A percentile compares a stretch with the other conserved stretches of the same genome.
These are phyloP conservation scores for Aethina tumida DNA, from an alignment of 1,140 invertebrate genomes.

Conservation along the genomic window DNA sequence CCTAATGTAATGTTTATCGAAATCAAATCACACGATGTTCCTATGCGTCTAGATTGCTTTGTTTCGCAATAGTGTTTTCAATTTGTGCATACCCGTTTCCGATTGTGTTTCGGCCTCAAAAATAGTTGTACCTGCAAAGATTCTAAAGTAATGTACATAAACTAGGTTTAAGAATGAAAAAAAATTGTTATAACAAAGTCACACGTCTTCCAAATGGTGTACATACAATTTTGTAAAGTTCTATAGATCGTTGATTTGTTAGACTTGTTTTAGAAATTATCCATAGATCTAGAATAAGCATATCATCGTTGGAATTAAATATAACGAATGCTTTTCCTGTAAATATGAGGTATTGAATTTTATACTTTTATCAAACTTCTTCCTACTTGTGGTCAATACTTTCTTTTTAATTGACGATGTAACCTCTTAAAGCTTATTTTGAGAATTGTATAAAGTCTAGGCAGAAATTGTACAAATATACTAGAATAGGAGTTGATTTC, in stretches of 20 bases:
- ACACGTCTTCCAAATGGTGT: conserved; percentile 18
- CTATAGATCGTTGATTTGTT: conserved; percentile 11
- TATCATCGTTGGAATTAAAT: conserved; percentile 24
- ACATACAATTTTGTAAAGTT: too few species aligned
- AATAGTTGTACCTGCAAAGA: too few species aligned
- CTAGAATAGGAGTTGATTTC: conserved; percentile 3
- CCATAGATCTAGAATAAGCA: conserved; percentile 25
- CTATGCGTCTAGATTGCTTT: too few species aligned
- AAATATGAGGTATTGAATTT: conserved; percentile 18
- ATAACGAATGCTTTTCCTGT: conserved; percentile 7
- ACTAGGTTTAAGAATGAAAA: too few species aligned
- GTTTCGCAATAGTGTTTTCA: too few species aligned
- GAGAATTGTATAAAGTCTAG: conserved; percentile 5
- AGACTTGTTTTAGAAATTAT: conserved; percentile 11
- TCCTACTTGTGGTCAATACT: conserved; percentile 36
- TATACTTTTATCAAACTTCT: conserved; percentile 21
- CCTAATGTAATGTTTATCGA: too few species aligned
- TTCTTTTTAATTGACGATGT: conserved; percentile 13
- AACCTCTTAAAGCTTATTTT: background rate
- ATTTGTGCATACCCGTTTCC: too few species aligned
- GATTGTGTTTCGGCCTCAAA: too few species aligned
- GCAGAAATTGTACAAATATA: background rate
- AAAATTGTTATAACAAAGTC: conserved; percentile 20
- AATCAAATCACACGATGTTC: too few species aligned
- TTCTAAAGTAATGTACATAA: too few species aligned